Evolutionary conservation across 2,113 vertebrate genomes (phyloP), one percentile per base, ranked within the genome.

Genomic region (Apteryx owenii): DNA sequence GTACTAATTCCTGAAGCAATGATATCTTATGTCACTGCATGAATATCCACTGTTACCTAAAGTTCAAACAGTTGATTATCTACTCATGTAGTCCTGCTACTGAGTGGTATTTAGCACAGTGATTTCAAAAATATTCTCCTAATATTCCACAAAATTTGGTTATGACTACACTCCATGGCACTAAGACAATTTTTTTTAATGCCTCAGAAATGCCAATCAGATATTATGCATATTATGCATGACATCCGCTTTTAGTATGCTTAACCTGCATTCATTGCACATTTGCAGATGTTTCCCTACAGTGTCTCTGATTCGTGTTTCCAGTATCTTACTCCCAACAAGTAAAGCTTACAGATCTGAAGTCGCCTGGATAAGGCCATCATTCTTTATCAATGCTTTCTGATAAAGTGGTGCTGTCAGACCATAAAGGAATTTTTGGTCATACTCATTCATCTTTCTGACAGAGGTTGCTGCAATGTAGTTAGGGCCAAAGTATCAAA

Each of bases 401-500:
- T 96, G 94, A 96, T 86, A 86, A 95, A 95, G 83, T 66, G 78
- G 81, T 60, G 68, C 94, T 95, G 93, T 95, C 96, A 93, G 88
- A 56, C 80, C 31, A 46, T 50, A 93, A 83, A 81, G 95, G 90
- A 62, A 90, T 88, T 92, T 94, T 93, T 85, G 82, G 53, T 83
- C 60, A 69, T 61, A 64, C 38, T 73, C 95, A 85, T 95, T 89
- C 71, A 92, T 93, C 95, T 95, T 95, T 73, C 73, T 92, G 95
- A 93, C 92, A 95, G 92, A 88, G 68, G 44, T 81, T 80, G 69
- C 65, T 72, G 71, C 75, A 85, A 92, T 46, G 88, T 38, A 68
- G 76, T 87, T 90, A 89, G 86, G 53, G 64, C 72, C 86, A 73
- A 88, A 93, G 44, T 56, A 93, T 77, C 68, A 70, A 85, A 88